Evolutionary conservation across 2,888 invertebrate species (phyloP).

Genomic region (Priapulus caudatus): DNA sequence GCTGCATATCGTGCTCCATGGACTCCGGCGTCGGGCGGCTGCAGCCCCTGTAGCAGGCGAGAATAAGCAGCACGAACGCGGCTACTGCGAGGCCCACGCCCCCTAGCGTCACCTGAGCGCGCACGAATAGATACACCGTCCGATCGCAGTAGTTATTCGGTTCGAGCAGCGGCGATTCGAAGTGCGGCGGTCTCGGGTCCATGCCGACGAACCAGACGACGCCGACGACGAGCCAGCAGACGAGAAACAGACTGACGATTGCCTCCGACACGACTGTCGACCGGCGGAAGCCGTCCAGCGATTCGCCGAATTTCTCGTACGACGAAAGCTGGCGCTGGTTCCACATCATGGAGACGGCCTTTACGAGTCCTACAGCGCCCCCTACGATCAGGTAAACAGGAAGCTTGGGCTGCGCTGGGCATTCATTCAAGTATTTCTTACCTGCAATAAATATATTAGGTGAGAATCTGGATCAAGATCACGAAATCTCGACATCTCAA

Average conservation of each 20-base stretch:
- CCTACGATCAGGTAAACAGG: conserved; percentile 75
- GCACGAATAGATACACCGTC: conserved; percentile 60
- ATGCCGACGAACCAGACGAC: conserved; percentile 66
- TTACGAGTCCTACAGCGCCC: conserved; percentile 57
- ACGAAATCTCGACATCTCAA: too few species aligned
- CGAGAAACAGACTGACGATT: conserved; percentile 53
- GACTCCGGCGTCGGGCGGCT: too few species aligned
- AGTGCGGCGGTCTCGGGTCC: conserved; percentile 57
- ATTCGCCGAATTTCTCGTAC: conserved; percentile 33
- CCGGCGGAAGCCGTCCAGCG: neutral
- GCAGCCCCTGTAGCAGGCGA: too few species aligned
- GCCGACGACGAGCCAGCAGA: conserved; percentile 62
- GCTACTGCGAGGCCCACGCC: too few species aligned
- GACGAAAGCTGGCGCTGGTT: conserved; percentile 48
- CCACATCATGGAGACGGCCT: conserved; percentile 48
- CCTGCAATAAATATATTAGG: conserved; percentile 45
- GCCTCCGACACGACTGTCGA: conserved; percentile 47
- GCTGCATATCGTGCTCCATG: too few species aligned
- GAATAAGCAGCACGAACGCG: too few species aligned
- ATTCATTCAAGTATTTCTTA: conserved; percentile 62
- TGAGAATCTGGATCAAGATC: too few species aligned
- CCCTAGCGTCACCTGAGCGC: conserved; percentile 66
- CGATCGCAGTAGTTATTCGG: conserved; percentile 68
- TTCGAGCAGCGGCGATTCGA: conserved; percentile 55
- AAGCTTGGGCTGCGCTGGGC: conserved; percentile 60